Conservation (phyloP, 1,140 invertebrate genomes). For the Bombus superbus region DNA sequence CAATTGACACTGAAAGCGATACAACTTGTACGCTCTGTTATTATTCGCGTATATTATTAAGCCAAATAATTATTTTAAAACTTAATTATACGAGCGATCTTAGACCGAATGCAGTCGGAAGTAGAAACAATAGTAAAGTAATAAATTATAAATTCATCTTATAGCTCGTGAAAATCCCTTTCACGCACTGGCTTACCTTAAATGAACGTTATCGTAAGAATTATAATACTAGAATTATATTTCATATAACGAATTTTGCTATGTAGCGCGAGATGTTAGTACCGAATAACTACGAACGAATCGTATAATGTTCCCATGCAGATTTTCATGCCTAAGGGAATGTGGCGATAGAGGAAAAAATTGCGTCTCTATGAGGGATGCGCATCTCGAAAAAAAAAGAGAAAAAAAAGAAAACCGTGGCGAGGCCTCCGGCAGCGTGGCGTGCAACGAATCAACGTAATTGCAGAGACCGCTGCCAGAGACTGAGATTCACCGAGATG, state of each 20-base stretch:
- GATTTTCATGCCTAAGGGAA: constrained; percentile 18
- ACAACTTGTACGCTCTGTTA: neutral
- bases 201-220: too few relatives aligned
- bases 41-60: neutral
- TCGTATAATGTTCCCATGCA: constrained; percentile 4
- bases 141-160: too few relatives aligned
- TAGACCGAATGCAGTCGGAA: neutral
- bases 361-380: neutral
- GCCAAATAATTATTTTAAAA: neutral
- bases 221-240: too few relatives aligned
- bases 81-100: neutral
- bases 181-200: too few relatives aligned
- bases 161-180: too few relatives aligned
- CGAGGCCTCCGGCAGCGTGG: neutral
- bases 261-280: neutral
- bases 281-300: neutral
- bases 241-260: neutral
- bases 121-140: neutral
- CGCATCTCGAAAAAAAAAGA: neutral
- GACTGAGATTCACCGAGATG: constrained; percentile 23
- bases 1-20: neutral
- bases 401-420: neutral
- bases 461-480: constrained; percentile 33
- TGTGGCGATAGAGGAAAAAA: neutral
- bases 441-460: constrained; percentile 49